Evolutionary conservation across 1,140 invertebrate genomes (phyloP).

Genomic region (Brachionus asplanchnoidis): DNA sequence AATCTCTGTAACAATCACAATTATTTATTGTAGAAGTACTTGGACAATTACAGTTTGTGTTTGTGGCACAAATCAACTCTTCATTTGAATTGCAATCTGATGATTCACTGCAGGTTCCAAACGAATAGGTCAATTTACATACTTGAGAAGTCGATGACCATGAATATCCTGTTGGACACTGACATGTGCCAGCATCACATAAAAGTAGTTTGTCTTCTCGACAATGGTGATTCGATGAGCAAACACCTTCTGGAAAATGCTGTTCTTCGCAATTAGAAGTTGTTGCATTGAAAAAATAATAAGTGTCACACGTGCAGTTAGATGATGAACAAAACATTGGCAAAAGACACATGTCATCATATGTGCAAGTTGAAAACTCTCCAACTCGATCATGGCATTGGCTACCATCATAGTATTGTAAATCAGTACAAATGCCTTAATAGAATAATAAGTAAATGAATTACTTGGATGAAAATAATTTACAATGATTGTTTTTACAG

Average conservation of each 20-base stretch:
- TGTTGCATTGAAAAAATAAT: neutral
- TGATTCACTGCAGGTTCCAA: neutral
- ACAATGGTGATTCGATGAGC: neutral
- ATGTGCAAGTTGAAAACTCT: neutral
- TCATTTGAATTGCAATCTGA: neutral
- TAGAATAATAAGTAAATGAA: neutral
- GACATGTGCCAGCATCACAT: neutral
- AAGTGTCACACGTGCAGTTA: neutral
- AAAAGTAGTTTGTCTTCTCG: neutral
- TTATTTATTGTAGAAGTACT: neutral
- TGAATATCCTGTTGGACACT: neutral
- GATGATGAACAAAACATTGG: slow-evolving; percentile 1
- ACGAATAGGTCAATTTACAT: neutral
- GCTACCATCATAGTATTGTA: neutral
- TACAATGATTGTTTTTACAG: neutral
- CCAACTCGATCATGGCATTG: neutral
- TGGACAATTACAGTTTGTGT: neutral
- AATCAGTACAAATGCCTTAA: neutral
- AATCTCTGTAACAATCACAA: neutral
- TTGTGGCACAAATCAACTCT: neutral
- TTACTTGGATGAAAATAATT: neutral
- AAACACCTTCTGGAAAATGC: neutral
- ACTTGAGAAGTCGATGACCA: neutral
- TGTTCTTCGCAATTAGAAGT: neutral
- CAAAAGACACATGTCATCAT: neutral